phyloP scores from a whole-genome alignment of 2,113 vertebrate genomes.

The Fulmarus glacialis region DNA sequence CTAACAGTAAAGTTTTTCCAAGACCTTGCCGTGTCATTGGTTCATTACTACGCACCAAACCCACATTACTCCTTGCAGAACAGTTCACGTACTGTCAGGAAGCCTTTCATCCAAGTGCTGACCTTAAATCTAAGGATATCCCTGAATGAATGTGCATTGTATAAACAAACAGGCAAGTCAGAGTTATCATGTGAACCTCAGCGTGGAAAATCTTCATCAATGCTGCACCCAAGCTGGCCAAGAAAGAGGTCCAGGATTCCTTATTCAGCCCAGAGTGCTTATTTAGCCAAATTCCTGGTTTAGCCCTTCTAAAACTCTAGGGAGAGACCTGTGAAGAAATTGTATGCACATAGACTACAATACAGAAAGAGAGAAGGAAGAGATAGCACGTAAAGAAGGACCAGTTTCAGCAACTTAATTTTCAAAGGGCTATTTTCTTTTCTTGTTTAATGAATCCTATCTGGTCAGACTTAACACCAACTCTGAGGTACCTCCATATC shows the following conservation, averaged over 20 bases:
- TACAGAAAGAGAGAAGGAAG: not conserved
- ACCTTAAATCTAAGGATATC: not conserved
- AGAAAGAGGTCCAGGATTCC: not conserved
- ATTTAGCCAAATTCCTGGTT: not conserved
- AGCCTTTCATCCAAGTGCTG: not conserved
- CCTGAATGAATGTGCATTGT: not conserved
- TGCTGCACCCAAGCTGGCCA: not conserved
- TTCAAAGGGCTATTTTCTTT: not conserved
- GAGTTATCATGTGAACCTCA: not conserved
- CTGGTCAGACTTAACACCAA: not conserved
- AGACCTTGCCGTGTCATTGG: not conserved
- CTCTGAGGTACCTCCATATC: not conserved
- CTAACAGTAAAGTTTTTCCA: not conserved
- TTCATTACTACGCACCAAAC: not conserved
- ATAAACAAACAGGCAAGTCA: not conserved
- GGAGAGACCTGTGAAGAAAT: not conserved
- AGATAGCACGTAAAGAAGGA: not conserved
- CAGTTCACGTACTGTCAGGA: not conserved
- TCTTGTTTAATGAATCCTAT: not conserved
- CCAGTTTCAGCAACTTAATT: not conserved
- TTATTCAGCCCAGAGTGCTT: not conserved
- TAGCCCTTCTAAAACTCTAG: not conserved
- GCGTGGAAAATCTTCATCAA: not conserved
- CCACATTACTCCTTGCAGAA: not conserved
- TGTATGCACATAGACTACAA: not conserved